Evolutionary conservation across 2,888 invertebrate genomes (phyloP).

Genomic region (Euspilapteryx auroguttella): DNA sequence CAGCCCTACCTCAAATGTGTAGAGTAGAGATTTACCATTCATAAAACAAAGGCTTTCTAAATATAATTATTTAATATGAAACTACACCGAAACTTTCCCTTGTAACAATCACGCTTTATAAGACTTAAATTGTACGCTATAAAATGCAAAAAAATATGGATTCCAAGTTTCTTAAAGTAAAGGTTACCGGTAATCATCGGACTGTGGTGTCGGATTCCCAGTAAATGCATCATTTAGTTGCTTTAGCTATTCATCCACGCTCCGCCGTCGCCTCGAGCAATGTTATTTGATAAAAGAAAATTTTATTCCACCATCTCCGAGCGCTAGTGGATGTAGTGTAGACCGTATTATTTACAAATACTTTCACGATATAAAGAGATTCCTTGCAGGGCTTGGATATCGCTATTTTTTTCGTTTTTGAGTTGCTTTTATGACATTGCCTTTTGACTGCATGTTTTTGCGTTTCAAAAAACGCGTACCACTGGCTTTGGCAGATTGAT

Average conservation of each 20-base stretch:
- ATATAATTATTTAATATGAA: constrained; percentile 20
- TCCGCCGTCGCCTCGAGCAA: constrained; percentile 9
- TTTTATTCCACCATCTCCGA: constrained; percentile 6
- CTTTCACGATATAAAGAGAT: no score
- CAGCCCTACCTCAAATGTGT: no score
- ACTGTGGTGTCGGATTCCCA: constrained; percentile 11
- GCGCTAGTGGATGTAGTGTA: not conserved
- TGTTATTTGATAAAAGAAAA: constrained; percentile 11
- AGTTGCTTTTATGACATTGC: no score
- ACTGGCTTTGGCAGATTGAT: no score
- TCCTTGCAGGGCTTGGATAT: no score
- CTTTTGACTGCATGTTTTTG: no score
- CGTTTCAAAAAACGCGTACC: no score
- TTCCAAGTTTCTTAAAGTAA: constrained; percentile 14
- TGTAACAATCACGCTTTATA: constrained; percentile 32
- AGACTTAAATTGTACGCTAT: constrained; percentile 33
- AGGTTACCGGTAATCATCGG: constrained; percentile 11
- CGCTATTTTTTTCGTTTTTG: no score
- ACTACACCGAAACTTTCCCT: constrained; percentile 21
- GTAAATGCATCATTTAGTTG: constrained; percentile 11
- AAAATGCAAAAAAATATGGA: constrained; percentile 36
- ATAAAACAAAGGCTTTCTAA: no score
- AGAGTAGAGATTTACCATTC: no score
- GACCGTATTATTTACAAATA: no score
- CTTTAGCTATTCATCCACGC: constrained; percentile 11